These are phyloP conservation scores for Nebria salina DNA, from an alignment of 2,888 invertebrate genomes.

Conservation along the genomic window DNA sequence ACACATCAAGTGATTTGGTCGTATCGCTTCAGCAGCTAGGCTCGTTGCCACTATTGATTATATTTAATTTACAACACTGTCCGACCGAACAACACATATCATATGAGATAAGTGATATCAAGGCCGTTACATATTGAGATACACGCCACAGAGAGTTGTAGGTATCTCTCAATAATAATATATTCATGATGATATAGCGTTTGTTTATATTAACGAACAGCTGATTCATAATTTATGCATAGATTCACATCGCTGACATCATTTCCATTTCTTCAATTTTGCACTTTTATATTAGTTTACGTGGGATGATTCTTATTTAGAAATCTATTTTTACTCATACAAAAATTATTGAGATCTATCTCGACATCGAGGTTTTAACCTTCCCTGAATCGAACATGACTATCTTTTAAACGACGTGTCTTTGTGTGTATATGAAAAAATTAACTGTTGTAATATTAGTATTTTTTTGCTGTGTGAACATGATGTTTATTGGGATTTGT, in stretches of 20 bases:
- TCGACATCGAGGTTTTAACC: too few relatives aligned
- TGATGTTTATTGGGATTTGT: too few relatives aligned
- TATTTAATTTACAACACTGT: neutral
- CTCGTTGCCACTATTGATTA: neutral
- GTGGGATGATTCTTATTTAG: too few relatives aligned
- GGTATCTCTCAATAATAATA: neutral
- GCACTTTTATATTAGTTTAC: neutral
- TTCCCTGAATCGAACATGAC: too few relatives aligned
- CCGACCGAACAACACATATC: neutral
- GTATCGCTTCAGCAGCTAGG: neutral
- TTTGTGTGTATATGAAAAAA: too few relatives aligned
- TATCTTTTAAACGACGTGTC: too few relatives aligned
- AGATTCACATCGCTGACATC: neutral
- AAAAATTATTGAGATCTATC: too few relatives aligned
- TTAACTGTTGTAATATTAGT: too few relatives aligned
- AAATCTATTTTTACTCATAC: too few relatives aligned
- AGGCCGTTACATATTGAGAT: neutral
- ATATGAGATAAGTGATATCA: neutral
- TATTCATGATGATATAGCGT: neutral
- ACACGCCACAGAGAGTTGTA: neutral
- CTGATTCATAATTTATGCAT: neutral
- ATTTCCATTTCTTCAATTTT: neutral
- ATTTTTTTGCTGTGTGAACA: too few relatives aligned
- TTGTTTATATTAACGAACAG: neutral
- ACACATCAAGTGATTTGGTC: neutral